A percentile compares a stretch with the other conserved stretches of the same genome.
These are phyloP conservation scores for Chaenodraco wilsoni DNA, from an alignment of 2,797 vertebrate species.

Conservation along the genomic window DNA sequence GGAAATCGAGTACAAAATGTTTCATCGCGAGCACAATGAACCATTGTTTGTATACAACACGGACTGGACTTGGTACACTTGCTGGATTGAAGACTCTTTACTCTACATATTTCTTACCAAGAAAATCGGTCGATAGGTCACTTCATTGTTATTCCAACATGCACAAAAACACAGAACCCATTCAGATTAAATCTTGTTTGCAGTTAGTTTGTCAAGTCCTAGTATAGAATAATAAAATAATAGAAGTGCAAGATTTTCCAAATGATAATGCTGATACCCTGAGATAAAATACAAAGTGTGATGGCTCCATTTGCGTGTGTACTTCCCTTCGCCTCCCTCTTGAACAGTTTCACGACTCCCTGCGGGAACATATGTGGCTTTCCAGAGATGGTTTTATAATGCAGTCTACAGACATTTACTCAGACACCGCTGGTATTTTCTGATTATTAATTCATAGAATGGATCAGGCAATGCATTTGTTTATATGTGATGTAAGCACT, in stretches of 20 bases:
- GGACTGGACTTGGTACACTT: neutral
- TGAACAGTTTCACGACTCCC: conserved; percentile 22
- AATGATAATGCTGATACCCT: conserved; percentile 3
- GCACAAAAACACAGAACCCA: conserved; percentile 6
- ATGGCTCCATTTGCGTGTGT: conserved; percentile 16
- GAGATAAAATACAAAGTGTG: neutral
- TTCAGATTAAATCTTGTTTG: conserved; percentile 3
- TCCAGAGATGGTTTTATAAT: conserved; percentile 27
- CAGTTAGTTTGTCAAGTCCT: neutral
- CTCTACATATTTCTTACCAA: conserved; percentile 13
- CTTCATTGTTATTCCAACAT: neutral
- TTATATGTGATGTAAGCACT: conserved; percentile 2
- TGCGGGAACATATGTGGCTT: conserved; percentile 26
- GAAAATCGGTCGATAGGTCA: conserved; percentile 30
- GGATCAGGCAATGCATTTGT: conserved; percentile 25
- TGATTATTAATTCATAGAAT: conserved; percentile 52
- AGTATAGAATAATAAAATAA: neutral
- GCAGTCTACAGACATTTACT: conserved; percentile 33
- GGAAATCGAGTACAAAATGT: neutral
- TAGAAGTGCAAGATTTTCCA: neutral
- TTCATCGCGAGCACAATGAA: conserved; percentile 2
- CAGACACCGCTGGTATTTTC: conserved; percentile 19
- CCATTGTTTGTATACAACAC: neutral
- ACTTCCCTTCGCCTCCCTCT: conserved; percentile 4
- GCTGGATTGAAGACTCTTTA: conserved; percentile 12